Percentiles rank a stretch among this genome's conserved stretches.
Conservation (phyloP, 2,888 invertebrate genomes). For the Acanthosoma haemorrhoidale region DNA sequence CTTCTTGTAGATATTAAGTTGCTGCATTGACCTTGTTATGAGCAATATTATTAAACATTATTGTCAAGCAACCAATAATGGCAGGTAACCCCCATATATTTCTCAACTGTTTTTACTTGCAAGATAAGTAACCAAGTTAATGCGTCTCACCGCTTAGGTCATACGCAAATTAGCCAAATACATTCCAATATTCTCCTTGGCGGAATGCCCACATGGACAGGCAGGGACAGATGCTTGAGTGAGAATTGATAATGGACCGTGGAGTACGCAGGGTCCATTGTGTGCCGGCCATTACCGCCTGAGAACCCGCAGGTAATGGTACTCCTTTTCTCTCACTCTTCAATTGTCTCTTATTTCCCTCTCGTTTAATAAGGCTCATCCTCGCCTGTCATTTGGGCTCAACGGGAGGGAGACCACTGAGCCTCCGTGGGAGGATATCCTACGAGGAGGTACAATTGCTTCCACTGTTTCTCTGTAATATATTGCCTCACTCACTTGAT, state of each 20-base stretch:
- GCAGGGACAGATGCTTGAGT: not conserved
- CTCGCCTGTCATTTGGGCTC: not conserved
- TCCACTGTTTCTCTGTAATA: no score
- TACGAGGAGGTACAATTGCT: no score
- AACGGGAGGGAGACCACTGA: not conserved
- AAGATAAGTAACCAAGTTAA: no score
- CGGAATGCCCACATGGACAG: not conserved
- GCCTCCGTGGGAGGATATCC: not conserved
- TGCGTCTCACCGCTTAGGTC: no score
- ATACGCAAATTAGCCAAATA: not conserved
- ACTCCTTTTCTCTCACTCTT: not conserved
- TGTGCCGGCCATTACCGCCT: not conserved
- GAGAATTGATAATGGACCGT: not conserved
- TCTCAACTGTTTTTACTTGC: no score
- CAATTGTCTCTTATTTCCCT: not conserved
- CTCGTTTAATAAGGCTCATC: conserved; percentile 11
- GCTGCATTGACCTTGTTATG: no score
- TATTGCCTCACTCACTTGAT: no score
- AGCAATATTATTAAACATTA: no score
- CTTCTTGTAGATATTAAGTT: no score
- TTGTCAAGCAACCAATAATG: no score
- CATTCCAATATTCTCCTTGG: not conserved
- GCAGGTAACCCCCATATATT: no score
- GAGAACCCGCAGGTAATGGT: not conserved
- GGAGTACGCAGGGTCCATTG: not conserved